Evolutionary conservation across 2,797 vertebrate genomes (phyloP).

Genomic region (Aselliscus stoliczkanus): DNA sequence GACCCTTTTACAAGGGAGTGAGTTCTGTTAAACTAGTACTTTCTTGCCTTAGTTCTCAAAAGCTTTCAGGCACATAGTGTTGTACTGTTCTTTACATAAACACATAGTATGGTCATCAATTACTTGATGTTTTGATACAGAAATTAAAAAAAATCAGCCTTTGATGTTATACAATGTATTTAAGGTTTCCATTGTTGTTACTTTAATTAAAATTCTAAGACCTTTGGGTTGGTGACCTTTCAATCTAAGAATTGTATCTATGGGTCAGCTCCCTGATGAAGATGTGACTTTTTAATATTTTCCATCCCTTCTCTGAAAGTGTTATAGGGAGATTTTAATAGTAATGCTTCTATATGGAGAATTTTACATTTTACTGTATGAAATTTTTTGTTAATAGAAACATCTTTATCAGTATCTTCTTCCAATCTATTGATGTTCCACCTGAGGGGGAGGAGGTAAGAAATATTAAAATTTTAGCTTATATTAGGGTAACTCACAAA

Average conservation of each 20-base stretch:
- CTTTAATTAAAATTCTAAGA: slow-evolving; percentile 13
- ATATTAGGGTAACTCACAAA: neutral
- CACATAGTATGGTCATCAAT: neutral
- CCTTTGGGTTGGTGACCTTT: neutral
- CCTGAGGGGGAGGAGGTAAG: neutral
- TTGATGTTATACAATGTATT: neutral
- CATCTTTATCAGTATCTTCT: slow-evolving; percentile 17
- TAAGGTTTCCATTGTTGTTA: neutral
- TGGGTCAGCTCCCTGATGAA: neutral
- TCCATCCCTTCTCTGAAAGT: neutral
- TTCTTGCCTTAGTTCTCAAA: neutral
- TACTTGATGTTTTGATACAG: neutral
- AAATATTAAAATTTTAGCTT: slow-evolving; percentile 44
- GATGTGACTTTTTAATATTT: neutral
- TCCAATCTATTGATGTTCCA: neutral
- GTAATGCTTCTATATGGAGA: neutral
- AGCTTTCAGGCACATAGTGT: neutral
- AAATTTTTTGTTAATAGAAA: slow-evolving; percentile 42
- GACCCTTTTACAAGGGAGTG: neutral
- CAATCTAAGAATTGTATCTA: neutral
- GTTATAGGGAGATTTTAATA: neutral
- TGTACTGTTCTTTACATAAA: neutral
- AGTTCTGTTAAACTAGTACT: slow-evolving; percentile 19
- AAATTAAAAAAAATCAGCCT: slow-evolving; percentile 6
- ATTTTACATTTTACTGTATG: neutral